A percentile compares a stretch with the other conserved stretches of the same genome.
These are phyloP conservation scores for Uromys caudimaculatus DNA, from an alignment of 2,797 vertebrate genomes.

Conservation along the genomic window DNA sequence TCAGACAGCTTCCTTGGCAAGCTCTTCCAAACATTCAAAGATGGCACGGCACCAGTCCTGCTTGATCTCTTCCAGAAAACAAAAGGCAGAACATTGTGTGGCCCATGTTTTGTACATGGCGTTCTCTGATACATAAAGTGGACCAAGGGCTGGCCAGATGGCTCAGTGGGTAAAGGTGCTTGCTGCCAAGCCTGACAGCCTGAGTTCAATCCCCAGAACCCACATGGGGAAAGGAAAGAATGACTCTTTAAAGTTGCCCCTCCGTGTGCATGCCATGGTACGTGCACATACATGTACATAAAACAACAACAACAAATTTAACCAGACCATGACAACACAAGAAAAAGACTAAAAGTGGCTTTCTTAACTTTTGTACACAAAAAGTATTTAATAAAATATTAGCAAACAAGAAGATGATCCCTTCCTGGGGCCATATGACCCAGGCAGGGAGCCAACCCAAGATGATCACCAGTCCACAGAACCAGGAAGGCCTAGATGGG, in stretches of 20 bases:
- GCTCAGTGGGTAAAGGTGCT: neutral
- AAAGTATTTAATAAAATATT: neutral
- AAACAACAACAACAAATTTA: neutral
- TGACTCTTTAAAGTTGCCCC: neutral
- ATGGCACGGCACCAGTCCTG: neutral
- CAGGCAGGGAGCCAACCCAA: neutral
- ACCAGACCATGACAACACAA: neutral
- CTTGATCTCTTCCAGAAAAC: neutral
- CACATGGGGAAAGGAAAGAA: neutral
- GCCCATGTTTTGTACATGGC: neutral
- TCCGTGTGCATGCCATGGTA: neutral
- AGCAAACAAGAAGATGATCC: neutral
- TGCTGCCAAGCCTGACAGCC: neutral
- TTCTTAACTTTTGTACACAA: neutral
- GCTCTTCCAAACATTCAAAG: constrained; percentile 20
- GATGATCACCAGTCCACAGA: neutral
- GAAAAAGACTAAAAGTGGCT: neutral
- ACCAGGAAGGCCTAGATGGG: neutral
- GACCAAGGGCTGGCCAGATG: neutral
- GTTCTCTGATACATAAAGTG: neutral
- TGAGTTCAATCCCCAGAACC: neutral
- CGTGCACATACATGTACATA: neutral
- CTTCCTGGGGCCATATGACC: neutral
- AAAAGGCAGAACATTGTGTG: neutral
- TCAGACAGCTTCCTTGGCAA: neutral